Evolutionary conservation across 2,113 vertebrate species (phyloP).

Genomic region (Pituophis catenifer): DNA sequence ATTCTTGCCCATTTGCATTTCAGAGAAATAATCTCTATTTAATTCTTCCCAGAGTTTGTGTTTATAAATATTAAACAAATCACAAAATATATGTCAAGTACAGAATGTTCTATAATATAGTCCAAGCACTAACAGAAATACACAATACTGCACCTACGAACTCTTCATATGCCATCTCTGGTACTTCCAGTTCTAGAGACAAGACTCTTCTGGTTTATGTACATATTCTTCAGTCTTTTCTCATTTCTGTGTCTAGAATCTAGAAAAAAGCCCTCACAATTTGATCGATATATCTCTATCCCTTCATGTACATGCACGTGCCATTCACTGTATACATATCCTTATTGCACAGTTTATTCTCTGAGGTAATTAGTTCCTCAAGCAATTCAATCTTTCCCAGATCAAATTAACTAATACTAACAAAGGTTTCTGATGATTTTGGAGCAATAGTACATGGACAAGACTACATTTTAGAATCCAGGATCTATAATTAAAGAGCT

Average conservation of each 20-base stretch:
- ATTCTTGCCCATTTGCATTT: constrained; percentile 50
- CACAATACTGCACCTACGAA: constrained; percentile 75
- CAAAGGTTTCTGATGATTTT: constrained; percentile 20
- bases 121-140: constrained; percentile 77
- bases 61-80: constrained; percentile 81
- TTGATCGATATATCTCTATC: constrained; percentile 35
- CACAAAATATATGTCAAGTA: constrained; percentile 76
- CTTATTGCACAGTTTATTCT: constrained; percentile 43
- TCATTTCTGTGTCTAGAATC: background rate
- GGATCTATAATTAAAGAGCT: background rate
- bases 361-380: constrained; percentile 49
- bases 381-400: constrained; percentile 46
- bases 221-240: constrained; percentile 4
- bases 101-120: constrained; percentile 72
- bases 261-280: background rate
- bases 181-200: constrained; percentile 49
- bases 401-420: constrained; percentile 45
- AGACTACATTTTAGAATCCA: constrained; percentile 24
- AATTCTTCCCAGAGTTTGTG: constrained; percentile 84
- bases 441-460: constrained; percentile 30
- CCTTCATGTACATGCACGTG: constrained; percentile 44
- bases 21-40: constrained; percentile 69
- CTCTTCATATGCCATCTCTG: constrained; percentile 58
- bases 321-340: constrained; percentile 48
- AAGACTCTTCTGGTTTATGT: background rate